These are phyloP conservation scores for Therioaphis trifolii DNA, from an alignment of 2,888 invertebrate genomes.

Conservation along the genomic window DNA sequence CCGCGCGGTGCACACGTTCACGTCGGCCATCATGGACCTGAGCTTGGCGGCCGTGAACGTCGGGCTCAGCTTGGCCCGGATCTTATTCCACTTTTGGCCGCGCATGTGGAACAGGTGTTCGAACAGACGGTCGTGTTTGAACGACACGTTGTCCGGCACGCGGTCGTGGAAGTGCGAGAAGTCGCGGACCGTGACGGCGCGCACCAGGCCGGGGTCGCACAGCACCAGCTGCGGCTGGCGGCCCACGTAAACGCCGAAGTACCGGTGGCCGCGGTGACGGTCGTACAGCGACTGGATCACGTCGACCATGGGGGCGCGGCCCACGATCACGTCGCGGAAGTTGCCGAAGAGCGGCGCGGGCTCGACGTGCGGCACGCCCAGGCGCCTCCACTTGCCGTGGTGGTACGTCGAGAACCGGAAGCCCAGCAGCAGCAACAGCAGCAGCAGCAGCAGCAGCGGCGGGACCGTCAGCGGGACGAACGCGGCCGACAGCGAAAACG, in stretches of 20 bases:
- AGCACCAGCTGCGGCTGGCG: constrained; percentile 25
- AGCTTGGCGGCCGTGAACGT: constrained; percentile 44
- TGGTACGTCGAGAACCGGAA: constrained; percentile 26
- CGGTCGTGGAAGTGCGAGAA: constrained; percentile 28
- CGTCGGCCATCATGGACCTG: constrained; percentile 45
- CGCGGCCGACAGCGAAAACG: neutral
- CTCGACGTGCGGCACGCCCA: constrained; percentile 21
- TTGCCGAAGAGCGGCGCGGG: constrained; percentile 24
- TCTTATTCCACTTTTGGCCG: constrained; percentile 45
- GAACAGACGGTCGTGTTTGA: constrained; percentile 44
- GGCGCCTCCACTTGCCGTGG: neutral
- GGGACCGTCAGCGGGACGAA: neutral
- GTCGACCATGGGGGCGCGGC: neutral
- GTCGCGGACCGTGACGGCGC: constrained; percentile 12
- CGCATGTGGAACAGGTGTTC: constrained; percentile 51
- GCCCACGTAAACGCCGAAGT: constrained; percentile 37
- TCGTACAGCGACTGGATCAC: neutral
- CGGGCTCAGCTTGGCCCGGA: constrained; percentile 44
- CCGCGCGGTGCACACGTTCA: constrained; percentile 26
- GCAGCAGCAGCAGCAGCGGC: too few relatives aligned
- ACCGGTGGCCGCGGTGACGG: neutral
- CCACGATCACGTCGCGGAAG: neutral
- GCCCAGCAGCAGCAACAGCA: neutral
- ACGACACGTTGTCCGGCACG: constrained; percentile 8
- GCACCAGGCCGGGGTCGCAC: constrained; percentile 14